Percentiles rank a stretch among this genome's conserved stretches.
phyloP scores from a whole-genome alignment of 2,888 invertebrate species.

The Calameuta idolon region DNA sequence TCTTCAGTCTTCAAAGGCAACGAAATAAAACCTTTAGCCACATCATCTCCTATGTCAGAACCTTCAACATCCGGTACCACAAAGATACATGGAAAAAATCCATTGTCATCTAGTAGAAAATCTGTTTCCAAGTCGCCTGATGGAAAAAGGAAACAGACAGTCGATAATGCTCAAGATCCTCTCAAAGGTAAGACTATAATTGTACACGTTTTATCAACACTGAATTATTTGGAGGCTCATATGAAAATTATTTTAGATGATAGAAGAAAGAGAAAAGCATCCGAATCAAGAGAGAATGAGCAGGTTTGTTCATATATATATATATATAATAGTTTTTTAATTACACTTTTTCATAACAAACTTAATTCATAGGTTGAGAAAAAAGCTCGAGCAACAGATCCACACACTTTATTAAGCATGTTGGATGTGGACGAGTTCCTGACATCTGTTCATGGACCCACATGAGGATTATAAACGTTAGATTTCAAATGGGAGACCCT shows the following conservation, averaged over 20 bases:
- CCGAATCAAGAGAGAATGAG: conserved; percentile 38
- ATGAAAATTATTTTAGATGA: conserved; percentile 32
- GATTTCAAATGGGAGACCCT: not conserved
- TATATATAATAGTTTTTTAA: not conserved
- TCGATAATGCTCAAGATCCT: not conserved
- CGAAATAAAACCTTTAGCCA: conserved; percentile 45
- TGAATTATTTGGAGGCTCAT: conserved; percentile 29
- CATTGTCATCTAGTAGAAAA: not conserved
- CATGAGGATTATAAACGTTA: conserved; percentile 24
- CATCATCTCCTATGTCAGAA: conserved; percentile 43
- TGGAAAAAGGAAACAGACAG: conserved; percentile 21
- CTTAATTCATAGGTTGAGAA: conserved; percentile 43
- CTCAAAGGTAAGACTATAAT: conserved; percentile 15
- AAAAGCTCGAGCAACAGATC: conserved; percentile 41
- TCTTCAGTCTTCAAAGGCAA: conserved; percentile 22
- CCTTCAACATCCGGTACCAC: not conserved
- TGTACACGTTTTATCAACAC: conserved; percentile 12
- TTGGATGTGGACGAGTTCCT: conserved; percentile 54
- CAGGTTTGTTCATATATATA: conserved; percentile 37
- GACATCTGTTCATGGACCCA: conserved; percentile 52
- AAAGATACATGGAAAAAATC: not conserved
- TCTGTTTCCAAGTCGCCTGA: not conserved
- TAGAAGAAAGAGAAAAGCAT: conserved; percentile 41
- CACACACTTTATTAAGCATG: conserved; percentile 45
- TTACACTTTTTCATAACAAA: not conserved